Base-by-base conservation (phyloP, 2,888 invertebrate species). In the Hypolimnas misippus region DNA sequence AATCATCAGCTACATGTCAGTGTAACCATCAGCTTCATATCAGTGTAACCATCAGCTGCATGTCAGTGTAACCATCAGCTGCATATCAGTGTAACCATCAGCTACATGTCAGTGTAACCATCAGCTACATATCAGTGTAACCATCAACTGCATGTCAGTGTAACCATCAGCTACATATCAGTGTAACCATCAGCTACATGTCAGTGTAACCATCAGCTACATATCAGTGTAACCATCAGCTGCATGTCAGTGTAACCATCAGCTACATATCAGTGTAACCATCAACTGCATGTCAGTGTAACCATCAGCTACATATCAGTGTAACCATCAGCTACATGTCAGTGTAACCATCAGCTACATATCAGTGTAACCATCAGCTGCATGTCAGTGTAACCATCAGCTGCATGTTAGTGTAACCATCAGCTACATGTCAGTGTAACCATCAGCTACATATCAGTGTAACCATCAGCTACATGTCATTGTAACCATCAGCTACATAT, bases 201-300 rank as follows among this genome's bases (percentile, higher is more conserved):
- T 3, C 31, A 50, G 33, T 16, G 38, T 51, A 4, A 54, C 29
- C 7, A 21, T 56, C 46, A 40, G n/a, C 0, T 6, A 33, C 16
- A 12, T 29, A 5, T 14, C 21, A 57, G 14, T 14, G 14, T 52
- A 52, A 44, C 29, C 29, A 50, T 40, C 50, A 31, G 12, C 31
- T 10, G 40, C 56, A 57, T 63, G 12, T 64, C 46, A 69, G 55
- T 44, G 49, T 62, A 50, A 63, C 59, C 46, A 62, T 40, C 38
- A 46, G 17, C 6, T 29, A 35, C 2, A 21, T 49, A 21, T n/a
- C 16, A 38, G 2, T 12, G 38, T 57, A 8, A 49, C n/a, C 12
- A 54, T n/a, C 40, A 14, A 8, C n/a, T 25, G 14, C 42, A 42
- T 16, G 17, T 21, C 50, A 14, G n/a, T 10, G n/a, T 42, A 44